Evolutionary conservation across 35 echinoderm and acorn worm genomes (phyloP).

Genomic region (Acanthaster planci): DNA sequence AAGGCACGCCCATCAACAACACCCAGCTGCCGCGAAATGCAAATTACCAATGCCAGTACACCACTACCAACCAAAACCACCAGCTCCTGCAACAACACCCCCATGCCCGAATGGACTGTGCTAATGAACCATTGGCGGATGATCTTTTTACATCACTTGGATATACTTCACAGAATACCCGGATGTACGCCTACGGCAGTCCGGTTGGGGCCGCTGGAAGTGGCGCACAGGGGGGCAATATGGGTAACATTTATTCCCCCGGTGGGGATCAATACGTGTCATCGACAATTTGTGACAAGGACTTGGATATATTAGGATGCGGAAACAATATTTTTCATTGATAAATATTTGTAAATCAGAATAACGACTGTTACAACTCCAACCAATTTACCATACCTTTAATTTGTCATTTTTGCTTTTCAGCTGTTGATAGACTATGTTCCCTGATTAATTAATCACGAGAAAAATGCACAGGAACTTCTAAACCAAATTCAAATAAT

Average conservation of each 20-base stretch:
- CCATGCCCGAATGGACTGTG: conserved; percentile 1
- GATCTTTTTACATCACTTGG: not conserved
- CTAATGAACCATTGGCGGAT: not conserved
- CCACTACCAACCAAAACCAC: not conserved
- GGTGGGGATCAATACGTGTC: conserved; percentile 26
- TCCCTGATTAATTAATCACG: no score
- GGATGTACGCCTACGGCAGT: not conserved
- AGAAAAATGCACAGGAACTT: no score
- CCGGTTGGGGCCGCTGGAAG: not conserved
- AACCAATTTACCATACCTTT: no score
- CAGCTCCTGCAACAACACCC: conserved; percentile 3
- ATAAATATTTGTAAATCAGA: not conserved
- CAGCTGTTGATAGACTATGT: no score
- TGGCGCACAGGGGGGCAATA: conserved; percentile 5
- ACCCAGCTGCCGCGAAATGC: conserved; percentile 18
- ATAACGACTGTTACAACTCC: no score
- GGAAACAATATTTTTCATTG: conserved; percentile 23
- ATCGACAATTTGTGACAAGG: conserved; percentile 31
- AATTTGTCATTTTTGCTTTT: no score
- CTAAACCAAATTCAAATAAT: no score
- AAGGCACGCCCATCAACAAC: not conserved
- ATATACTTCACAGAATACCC: conserved; percentile 6
- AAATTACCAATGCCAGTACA: conserved; percentile 52
- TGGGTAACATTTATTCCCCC: conserved; percentile 17
- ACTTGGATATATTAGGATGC: conserved; percentile 20